Evolutionary conservation across 2,113 vertebrate genomes (phyloP).

Genomic region (Psittacara wagleri): DNA sequence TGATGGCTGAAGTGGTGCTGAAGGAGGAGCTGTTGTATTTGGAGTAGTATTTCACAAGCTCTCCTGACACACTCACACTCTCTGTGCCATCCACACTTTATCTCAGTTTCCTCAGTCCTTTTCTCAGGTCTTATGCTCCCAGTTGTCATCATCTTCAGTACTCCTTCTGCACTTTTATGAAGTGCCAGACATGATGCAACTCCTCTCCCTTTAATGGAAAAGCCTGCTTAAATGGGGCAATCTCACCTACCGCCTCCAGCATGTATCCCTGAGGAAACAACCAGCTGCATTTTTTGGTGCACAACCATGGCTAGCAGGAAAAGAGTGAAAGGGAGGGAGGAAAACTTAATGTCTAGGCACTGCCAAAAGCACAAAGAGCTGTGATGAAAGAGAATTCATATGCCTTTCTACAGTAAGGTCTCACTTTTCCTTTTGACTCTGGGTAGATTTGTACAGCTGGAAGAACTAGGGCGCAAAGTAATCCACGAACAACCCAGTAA

Average conservation of each 20-base stretch:
- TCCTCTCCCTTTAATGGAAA: not conserved
- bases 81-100: not conserved
- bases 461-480: slow-evolving; percentile 58
- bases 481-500: not conserved
- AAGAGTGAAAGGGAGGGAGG: not conserved
- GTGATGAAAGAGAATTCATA: not conserved
- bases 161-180: not conserved
- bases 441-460: slow-evolving; percentile 62
- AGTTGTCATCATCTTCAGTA: not conserved
- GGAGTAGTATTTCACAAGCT: not conserved
- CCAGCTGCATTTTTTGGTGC: not conserved
- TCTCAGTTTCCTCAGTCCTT: not conserved
- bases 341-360: not conserved
- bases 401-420: not conserved
- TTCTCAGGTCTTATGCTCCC: not conserved
- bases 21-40: not conserved
- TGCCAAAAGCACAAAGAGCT: not conserved
- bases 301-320: not conserved
- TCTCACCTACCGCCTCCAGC: not conserved
- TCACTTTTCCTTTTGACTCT: not conserved
- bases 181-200: not conserved
- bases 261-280: not conserved
- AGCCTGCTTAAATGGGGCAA: not conserved
- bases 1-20: not conserved
- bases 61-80: not conserved